phyloP scores from a whole-genome alignment of 1,140 invertebrate genomes.

The Brachionus koreanus region DNA sequence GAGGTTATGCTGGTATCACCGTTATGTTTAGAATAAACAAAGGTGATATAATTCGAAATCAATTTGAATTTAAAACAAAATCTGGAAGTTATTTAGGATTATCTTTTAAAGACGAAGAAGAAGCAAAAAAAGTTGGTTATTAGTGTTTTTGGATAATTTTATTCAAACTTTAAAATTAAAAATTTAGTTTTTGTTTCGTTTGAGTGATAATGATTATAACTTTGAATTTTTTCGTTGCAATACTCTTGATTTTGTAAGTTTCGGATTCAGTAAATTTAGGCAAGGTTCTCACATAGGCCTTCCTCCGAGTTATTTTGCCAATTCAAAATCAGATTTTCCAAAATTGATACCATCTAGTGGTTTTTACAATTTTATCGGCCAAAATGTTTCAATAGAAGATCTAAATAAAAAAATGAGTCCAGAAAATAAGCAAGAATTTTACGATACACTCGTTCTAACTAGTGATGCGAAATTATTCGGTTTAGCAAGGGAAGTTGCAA shows the following conservation, averaged over 20 bases:
- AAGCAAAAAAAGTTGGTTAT: not conserved
- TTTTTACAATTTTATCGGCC: not conserved
- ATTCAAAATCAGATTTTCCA: not conserved
- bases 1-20: not conserved
- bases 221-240: slow-evolving; percentile 26
- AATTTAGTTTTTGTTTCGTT: not conserved
- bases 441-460: not conserved
- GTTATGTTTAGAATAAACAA: not conserved
- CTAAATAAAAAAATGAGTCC: not conserved
- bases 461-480: slow-evolving; percentile 28
- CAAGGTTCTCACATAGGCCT: slow-evolving; percentile 20
- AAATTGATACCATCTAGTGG: not conserved
- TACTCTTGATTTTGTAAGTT: slow-evolving; percentile 31
- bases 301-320: slow-evolving; percentile 22
- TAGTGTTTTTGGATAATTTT: not conserved
- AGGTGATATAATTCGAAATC: not conserved
- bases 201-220: not conserved
- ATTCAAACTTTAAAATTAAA: not conserved
- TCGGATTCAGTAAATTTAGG: slow-evolving; percentile 20
- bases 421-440: not conserved
- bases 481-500: slow-evolving; percentile 1
- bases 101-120: slow-evolving; percentile 1
- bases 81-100: not conserved
- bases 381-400: not conserved
- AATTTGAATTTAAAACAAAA: slow-evolving; percentile 17